Conservation (phyloP, 2,113 vertebrate genomes). For the Psophia crepitans region DNA sequence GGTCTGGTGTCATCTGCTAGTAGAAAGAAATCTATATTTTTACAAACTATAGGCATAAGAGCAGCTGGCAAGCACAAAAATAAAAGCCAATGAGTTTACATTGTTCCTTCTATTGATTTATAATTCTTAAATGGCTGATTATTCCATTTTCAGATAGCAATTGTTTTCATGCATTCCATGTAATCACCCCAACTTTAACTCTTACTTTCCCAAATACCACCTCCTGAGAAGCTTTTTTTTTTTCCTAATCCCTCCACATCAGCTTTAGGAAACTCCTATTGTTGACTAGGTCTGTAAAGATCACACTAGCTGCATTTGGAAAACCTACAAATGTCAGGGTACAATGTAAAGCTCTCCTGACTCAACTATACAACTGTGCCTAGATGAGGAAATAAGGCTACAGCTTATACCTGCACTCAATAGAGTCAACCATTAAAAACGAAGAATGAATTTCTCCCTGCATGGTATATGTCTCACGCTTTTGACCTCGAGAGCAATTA, state of each 20-base stretch:
- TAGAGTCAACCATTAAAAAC: constrained; percentile 35
- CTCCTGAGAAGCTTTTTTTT: background rate
- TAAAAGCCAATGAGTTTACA: constrained; percentile 60
- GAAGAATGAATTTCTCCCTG: constrained; percentile 36
- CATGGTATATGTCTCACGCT: constrained; percentile 5
- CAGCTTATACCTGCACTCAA: background rate
- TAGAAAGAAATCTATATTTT: constrained; percentile 69
- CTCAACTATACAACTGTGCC: background rate
- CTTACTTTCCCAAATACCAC: background rate
- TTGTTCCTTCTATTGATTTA: constrained; percentile 67
- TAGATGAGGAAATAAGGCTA: background rate
- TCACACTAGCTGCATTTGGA: background rate
- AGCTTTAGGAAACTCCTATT: background rate
- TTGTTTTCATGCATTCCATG: constrained; percentile 30
- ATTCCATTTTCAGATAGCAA: constrained; percentile 58
- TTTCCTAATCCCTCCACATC: background rate
- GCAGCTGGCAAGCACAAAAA: constrained; percentile 63
- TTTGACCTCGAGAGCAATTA: constrained; percentile 62
- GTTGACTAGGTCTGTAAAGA: background rate
- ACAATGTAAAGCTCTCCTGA: background rate
- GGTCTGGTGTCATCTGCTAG: constrained; percentile 70
- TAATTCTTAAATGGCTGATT: constrained; percentile 61
- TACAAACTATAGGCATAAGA: constrained; percentile 69
- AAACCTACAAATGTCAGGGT: background rate
- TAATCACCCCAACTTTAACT: constrained; percentile 13